Conservation (phyloP, 2,888 invertebrate species). For the Entomobrya proxima region DNA sequence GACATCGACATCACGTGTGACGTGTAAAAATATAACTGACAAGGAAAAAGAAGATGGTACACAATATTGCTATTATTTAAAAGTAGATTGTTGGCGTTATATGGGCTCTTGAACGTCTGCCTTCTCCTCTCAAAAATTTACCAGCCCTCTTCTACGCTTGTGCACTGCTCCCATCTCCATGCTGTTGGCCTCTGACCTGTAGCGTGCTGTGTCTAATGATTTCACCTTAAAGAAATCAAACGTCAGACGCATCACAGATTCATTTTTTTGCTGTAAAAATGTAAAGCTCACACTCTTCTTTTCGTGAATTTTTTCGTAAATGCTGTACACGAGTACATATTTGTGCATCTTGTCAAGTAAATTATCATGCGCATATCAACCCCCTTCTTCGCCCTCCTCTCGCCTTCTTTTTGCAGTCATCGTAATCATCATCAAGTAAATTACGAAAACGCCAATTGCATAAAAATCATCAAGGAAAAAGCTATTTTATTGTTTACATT, state of each 20-base stretch:
- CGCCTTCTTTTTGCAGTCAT: slow-evolving; percentile 26
- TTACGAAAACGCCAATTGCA: slow-evolving; percentile 57
- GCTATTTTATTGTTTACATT: slow-evolving; percentile 58
- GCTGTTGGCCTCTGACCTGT: slow-evolving; percentile 66
- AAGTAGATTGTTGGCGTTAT: slow-evolving; percentile 50
- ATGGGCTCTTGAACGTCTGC: background rate
- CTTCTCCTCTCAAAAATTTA: background rate
- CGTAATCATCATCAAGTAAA: slow-evolving; percentile 61
- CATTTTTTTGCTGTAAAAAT: slow-evolving; percentile 45
- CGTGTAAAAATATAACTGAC: slow-evolving; percentile 60
- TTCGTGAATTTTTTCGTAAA: slow-evolving; percentile 24
- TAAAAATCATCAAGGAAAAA: slow-evolving; percentile 52
- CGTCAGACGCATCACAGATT: slow-evolving; percentile 57
- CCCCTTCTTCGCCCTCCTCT: slow-evolving; percentile 15
- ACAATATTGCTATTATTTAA: slow-evolving; percentile 35
- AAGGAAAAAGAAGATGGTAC: slow-evolving; percentile 34
- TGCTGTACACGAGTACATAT: slow-evolving; percentile 39
- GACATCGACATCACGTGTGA: slow-evolving; percentile 58
- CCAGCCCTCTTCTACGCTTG: background rate
- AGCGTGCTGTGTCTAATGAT: slow-evolving; percentile 68
- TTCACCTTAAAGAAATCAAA: slow-evolving; percentile 67
- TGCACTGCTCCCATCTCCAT: slow-evolving; percentile 21
- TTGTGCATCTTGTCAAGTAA: slow-evolving; percentile 58
- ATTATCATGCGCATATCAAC: slow-evolving; percentile 59
- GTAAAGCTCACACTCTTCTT: slow-evolving; percentile 42